Base-by-base conservation (phyloP, 2,797 vertebrate species). In the Spondyliosoma cantharus region DNA sequence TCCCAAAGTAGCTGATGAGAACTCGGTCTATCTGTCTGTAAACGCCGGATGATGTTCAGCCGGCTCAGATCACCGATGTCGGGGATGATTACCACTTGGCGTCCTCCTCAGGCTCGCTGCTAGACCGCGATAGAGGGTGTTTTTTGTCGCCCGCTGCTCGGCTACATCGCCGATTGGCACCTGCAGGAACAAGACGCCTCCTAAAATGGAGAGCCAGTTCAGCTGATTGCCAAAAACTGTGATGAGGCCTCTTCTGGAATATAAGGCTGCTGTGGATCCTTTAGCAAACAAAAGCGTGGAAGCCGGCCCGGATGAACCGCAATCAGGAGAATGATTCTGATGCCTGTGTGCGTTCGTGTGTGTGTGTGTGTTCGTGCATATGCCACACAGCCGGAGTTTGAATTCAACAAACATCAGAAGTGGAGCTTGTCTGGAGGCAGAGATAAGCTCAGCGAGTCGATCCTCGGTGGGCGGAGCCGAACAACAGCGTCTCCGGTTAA, bases 401-500 rank as follows among this genome's bases (percentile, higher is more conserved):
- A 82, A 74, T 78, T 75, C 53, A 80, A 64, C 72, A 78, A 73
- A 78, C 68, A 81, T 49, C 27, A 50, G 52, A 72, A 62, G 27
- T 52, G 56, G 50, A 62, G 82, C 71, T 61, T 8, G 63, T 81
- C 81, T 84, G 86, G 64, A 82, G 75, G 64, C 71, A 74, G 73
- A 82, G 82, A 89, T 87, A 86, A 87, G 70, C 78, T 56, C 53
- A 0, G n/a, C 0, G 24, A 83, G 64, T 74, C 79, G 69, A 84
- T 81, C 64, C 70, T 82, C 76, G 11, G 76, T 74, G 62, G 76
- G 82, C 0, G 71, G 76, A 85, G 80, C 74, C 46, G 56, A 49
- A 71, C 42, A 56, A 22, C 45, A 52, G 32, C 43, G 78, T 43
- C 49, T 80, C 52, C 15, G 15, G 29, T 64, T 68, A n/a, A 25